These are phyloP conservation scores for Plagodis pulveraria DNA, from an alignment of 2,888 invertebrate species.

Conservation along the genomic window DNA sequence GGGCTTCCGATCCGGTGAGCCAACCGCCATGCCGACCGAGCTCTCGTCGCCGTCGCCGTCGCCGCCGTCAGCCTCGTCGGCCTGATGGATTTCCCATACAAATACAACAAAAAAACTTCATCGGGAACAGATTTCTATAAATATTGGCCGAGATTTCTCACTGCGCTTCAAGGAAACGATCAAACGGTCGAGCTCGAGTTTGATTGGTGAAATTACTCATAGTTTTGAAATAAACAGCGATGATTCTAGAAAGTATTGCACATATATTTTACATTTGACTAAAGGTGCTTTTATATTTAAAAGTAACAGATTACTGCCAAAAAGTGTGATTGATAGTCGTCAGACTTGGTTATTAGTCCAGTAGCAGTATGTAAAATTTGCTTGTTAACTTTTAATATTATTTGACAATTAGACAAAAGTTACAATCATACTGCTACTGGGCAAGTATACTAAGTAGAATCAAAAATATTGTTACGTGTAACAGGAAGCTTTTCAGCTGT, in stretches of 20 bases:
- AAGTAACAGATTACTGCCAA: too few species aligned
- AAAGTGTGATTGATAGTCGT: too few species aligned
- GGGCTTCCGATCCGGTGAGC: conserved; percentile 53
- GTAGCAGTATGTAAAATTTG: too few species aligned
- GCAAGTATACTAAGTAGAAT: too few species aligned
- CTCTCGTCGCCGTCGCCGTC: conserved; percentile 12
- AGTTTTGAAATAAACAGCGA: conserved; percentile 8
- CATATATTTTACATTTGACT: not conserved
- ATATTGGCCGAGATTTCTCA: conserved; percentile 30
- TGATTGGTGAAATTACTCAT: conserved; percentile 15
- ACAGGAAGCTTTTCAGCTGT: too few species aligned
- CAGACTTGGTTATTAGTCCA: too few species aligned
- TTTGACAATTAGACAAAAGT: too few species aligned
- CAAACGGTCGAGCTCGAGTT: conserved; percentile 11
- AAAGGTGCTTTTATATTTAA: too few species aligned
- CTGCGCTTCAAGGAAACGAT: conserved; percentile 24
- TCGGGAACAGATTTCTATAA: conserved; percentile 31
- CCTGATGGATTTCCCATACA: conserved; percentile 31
- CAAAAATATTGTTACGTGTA: too few species aligned
- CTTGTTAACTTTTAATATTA: too few species aligned
- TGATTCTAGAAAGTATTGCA: not conserved
- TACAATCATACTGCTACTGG: too few species aligned
- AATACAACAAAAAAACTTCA: conserved; percentile 33
- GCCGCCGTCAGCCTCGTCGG: conserved; percentile 8
- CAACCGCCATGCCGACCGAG: conserved; percentile 12